Conservation (phyloP, 2,888 invertebrate species). For the Metopia argyrocephala region DNA sequence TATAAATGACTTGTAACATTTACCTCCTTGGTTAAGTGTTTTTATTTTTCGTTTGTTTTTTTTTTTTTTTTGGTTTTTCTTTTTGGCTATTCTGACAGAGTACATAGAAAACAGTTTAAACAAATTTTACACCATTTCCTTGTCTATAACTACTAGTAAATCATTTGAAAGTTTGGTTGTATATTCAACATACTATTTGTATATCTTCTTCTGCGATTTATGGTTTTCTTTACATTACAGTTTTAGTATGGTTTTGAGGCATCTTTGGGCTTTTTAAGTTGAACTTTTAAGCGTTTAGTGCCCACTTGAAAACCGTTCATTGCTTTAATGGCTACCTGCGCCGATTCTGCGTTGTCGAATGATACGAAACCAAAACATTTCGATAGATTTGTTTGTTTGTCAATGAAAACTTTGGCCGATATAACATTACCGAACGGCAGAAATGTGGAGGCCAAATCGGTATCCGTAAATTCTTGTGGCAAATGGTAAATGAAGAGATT, state of each 20-base stretch:
- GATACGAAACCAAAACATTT: conserved; percentile 99
- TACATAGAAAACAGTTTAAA: too few species aligned
- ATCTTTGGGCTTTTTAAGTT: conserved; percentile 96
- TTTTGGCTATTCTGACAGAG: too few species aligned
- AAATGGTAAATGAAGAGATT: conserved; percentile 99
- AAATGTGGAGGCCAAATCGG: conserved; percentile 97
- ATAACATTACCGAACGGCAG: conserved; percentile 98
- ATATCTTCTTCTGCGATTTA: background rate
- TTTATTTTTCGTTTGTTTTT: background rate
- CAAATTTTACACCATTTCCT: too few species aligned
- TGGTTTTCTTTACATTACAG: background rate
- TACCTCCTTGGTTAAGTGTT: conserved; percentile 20
- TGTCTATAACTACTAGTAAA: too few species aligned
- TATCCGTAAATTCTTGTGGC: conserved; percentile 98
- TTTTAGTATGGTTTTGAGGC: conserved; percentile 93
- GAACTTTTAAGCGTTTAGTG: conserved; percentile 98
- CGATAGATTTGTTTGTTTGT: conserved; percentile 99
- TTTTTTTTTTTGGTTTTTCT: too few species aligned
- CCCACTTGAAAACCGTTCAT: conserved; percentile 99
- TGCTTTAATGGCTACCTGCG: conserved; percentile 96
- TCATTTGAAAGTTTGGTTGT: too few species aligned
- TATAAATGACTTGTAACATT: conserved; percentile 5
- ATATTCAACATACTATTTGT: background rate
- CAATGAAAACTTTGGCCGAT: conserved; percentile 99
- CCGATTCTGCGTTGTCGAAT: conserved; percentile 95